Conservation (phyloP, 2,113 vertebrate genomes). For the Rattus rattus region DNA sequence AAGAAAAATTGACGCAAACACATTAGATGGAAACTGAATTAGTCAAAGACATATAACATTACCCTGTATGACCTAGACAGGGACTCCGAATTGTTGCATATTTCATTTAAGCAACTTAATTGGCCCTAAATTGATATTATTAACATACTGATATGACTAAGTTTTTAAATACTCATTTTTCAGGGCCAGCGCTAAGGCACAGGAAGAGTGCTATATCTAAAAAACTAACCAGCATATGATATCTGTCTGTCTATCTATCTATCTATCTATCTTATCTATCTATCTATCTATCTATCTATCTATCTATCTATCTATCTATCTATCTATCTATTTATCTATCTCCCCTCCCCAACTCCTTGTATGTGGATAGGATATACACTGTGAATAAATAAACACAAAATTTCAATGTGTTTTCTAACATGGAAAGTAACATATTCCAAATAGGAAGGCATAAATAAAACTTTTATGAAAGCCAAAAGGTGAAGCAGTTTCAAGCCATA, state of each 20-base stretch:
- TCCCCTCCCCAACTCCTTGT: background rate
- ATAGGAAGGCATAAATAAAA: background rate
- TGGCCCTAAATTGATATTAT: background rate
- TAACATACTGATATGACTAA: background rate
- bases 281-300: background rate
- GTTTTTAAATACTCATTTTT: background rate
- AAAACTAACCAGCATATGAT: background rate
- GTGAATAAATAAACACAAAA: background rate
- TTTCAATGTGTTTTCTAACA: background rate
- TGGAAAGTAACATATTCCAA: background rate
- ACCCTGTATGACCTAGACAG: background rate
- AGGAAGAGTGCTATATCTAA: background rate
- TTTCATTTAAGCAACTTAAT: background rate
- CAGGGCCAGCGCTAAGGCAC: too few relatives aligned
- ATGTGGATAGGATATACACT: background rate
- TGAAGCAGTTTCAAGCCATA: background rate
- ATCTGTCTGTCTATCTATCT: background rate
- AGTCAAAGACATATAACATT: background rate
- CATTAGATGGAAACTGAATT: background rate
- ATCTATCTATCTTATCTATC: background rate
- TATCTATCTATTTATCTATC: background rate
- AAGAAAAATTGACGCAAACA: background rate
- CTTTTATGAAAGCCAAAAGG: background rate
- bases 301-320: background rate
- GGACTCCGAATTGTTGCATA: background rate